Percentiles rank a stretch among this genome's conserved stretches.
These are phyloP conservation scores for Plectropomus leopardus DNA, from an alignment of 2,113 vertebrate species.

Conservation along the genomic window DNA sequence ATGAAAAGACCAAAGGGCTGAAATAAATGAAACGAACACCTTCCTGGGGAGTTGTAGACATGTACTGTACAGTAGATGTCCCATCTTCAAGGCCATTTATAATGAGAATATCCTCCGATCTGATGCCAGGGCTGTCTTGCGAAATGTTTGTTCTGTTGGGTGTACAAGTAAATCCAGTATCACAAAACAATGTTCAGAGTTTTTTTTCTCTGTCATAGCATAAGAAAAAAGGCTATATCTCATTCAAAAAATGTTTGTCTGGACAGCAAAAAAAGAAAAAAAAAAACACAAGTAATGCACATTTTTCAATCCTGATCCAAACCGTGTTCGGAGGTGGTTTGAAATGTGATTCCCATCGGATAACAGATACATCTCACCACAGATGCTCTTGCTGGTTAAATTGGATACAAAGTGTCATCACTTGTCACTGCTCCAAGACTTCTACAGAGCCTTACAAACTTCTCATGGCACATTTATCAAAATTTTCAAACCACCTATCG, in stretches of 20 bases:
- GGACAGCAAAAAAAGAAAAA: too few species aligned
- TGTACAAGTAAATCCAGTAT: not conserved
- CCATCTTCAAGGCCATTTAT: not conserved
- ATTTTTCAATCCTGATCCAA: too few species aligned
- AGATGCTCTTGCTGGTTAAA: too few species aligned
- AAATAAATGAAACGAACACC: conserved; percentile 24
- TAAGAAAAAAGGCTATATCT: not conserved
- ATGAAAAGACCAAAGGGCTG: conserved; percentile 19
- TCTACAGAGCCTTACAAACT: too few species aligned
- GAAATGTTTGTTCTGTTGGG: not conserved
- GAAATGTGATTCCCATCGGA: not conserved
- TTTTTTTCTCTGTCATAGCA: too few species aligned
- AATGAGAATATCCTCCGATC: not conserved
- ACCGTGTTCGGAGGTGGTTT: not conserved
- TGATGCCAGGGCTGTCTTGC: not conserved
- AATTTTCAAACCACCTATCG: too few species aligned
- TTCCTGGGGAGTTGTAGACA: not conserved
- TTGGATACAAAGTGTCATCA: too few species aligned
- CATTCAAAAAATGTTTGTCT: not conserved
- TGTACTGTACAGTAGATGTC: not conserved
- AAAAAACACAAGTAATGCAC: too few species aligned
- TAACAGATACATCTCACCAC: too few species aligned
- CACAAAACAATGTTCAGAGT: not conserved
- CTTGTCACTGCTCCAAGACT: too few species aligned
- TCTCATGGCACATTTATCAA: too few species aligned